Conservation (phyloP, 2,113 vertebrate genomes). For the Vanacampus margaritifer region DNA sequence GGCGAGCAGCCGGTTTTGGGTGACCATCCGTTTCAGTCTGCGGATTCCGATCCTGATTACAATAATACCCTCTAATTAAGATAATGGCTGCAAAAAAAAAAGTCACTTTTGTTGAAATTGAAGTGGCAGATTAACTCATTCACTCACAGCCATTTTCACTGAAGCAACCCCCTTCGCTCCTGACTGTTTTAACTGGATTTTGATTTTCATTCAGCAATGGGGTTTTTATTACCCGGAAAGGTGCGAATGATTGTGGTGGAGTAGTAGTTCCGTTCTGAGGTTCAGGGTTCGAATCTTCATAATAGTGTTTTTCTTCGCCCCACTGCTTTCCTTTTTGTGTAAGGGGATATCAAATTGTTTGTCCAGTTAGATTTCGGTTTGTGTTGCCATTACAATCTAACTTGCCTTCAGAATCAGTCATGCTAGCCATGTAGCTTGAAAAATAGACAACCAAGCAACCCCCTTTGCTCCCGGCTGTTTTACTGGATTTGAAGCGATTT, state of each 20-base stretch:
- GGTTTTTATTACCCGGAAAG: not conserved
- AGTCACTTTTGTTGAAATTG: not conserved
- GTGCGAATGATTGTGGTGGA: not conserved
- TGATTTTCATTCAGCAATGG: slow-evolving; percentile 25
- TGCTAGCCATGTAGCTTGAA: too few relatives aligned
- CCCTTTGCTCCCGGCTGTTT: too few relatives aligned
- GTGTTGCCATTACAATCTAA: too few relatives aligned
- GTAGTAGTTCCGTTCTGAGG: not conserved
- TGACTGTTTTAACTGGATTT: too few relatives aligned
- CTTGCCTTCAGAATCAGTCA: too few relatives aligned
- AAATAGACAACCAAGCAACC: too few relatives aligned
- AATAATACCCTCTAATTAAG: not conserved
- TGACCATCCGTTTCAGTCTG: slow-evolving; percentile 6
- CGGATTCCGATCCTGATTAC: not conserved
- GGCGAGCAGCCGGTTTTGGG: slow-evolving; percentile 17
- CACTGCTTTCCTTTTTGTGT: not conserved
- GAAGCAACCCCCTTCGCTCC: too few relatives aligned
- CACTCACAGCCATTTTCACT: too few relatives aligned
- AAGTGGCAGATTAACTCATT: not conserved
- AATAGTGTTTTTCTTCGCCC: too few relatives aligned
- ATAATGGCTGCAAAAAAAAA: not conserved
- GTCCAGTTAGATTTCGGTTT: not conserved
- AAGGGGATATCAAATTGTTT: not conserved
- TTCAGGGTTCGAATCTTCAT: not conserved
- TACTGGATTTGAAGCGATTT: too few relatives aligned